Base-by-base conservation (phyloP, 2,797 vertebrate genomes). In the Echeneis naucrates region DNA sequence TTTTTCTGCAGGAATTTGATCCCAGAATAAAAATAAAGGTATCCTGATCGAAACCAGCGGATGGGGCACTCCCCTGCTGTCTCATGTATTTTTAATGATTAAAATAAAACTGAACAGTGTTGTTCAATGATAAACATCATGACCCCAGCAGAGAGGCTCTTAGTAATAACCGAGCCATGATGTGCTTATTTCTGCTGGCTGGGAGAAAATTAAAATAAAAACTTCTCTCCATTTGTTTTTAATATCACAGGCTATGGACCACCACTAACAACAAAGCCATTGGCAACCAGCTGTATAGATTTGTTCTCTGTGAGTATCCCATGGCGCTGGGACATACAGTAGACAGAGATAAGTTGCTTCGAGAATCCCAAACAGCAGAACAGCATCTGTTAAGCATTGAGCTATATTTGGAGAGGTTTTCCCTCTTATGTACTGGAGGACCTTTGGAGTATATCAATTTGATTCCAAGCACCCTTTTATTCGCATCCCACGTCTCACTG, bases 381-480 rank as follows among this genome's bases (percentile, higher is more conserved):
- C 70, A n/a, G 80, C 81, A 88, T 91, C 88, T 86, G 87, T 80
- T 85, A 50, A 63, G 82, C 79, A 75, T 75, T 81, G 71, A 71
- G 54, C 51, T 83, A 75, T 82, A 87, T 82, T 68, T 32, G 42
- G 68, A 68, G 35, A 77, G 65, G 13, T 64, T 75, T 68, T 44
- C 68, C 52, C 54, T 75, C 56, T 53, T 52, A 45, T 72, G 59
- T 32, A 70, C 52, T 30, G 45, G 40, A 67, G 27, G 58, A 40
- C 53, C 47, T 79, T 81, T 75, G 73, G 72, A 77, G 78, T 53
- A 64, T 52, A 75, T 71, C 53, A 16, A 57, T 87, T 72, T 55
- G 61, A 67, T 71, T 81, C 51, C 61, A 38, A 58, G 24, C 47
- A 68, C 45, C 53, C 35, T 42, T 52, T 54, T 61, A 58, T 80